phyloP scores from a whole-genome alignment of 2,797 vertebrate genomes.

The Fistularia commersonii region DNA sequence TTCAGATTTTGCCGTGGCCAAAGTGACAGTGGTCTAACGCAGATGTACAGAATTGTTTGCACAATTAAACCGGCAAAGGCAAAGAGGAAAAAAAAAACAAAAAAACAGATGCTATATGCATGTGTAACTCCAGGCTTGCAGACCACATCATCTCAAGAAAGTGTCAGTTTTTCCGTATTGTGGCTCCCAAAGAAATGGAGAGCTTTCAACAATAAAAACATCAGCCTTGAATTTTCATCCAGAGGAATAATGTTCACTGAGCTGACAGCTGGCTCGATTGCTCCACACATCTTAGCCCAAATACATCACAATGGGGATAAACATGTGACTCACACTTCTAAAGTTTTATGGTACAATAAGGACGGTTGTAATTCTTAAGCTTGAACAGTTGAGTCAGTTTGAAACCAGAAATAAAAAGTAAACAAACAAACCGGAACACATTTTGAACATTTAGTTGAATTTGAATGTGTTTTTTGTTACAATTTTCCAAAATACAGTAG shows the following conservation, averaged over 20 bases:
- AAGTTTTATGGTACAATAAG: neutral
- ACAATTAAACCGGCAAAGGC: neutral
- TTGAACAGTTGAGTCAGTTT: too few species aligned
- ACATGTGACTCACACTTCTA: neutral
- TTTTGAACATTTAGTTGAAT: too few species aligned
- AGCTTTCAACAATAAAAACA: neutral
- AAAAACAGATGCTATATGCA: too few species aligned
- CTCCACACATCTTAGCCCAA: neutral
- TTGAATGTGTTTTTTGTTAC: too few species aligned
- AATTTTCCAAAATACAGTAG: too few species aligned
- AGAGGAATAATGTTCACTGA: neutral
- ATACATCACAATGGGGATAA: conserved; percentile 1
- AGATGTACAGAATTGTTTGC: neutral
- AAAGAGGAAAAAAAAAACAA: too few species aligned
- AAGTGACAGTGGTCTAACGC: conserved; percentile 11
- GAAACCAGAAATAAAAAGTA: too few species aligned
- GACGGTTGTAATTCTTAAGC: too few species aligned
- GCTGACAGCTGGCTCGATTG: neutral
- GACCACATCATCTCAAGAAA: too few species aligned
- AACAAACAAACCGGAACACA: too few species aligned
- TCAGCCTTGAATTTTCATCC: neutral
- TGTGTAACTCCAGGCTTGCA: too few species aligned
- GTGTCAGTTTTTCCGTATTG: too few species aligned
- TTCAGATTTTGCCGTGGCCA: conserved; percentile 5
- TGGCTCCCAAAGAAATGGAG: neutral